A percentile compares a stretch with the other conserved stretches of the same genome.
These are phyloP conservation scores for Ligdia adustata DNA, from an alignment of 2,888 invertebrate genomes.

Conservation along the genomic window DNA sequence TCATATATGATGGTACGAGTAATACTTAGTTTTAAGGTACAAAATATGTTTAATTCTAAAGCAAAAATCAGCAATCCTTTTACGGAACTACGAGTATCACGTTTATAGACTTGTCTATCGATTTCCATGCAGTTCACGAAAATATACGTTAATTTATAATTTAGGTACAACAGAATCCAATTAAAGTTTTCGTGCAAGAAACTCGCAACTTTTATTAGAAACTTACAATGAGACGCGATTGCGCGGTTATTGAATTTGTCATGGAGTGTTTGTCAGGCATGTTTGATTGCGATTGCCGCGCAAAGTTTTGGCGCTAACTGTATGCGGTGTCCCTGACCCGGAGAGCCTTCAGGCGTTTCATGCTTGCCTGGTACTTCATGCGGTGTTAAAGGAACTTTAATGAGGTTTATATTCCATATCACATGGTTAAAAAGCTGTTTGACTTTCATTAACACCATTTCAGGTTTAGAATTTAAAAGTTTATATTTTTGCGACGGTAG, in stretches of 20 bases:
- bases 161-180: conserved; percentile 32
- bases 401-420: conserved; percentile 24
- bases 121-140: conserved; percentile 8
- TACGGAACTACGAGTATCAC: too few relatives aligned
- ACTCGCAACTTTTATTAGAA: conserved; percentile 39
- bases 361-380: conserved; percentile 43
- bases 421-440: conserved; percentile 8
- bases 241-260: conserved; percentile 25
- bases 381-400: conserved; percentile 38
- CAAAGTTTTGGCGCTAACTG: conserved; percentile 51
- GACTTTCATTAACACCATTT: conserved; percentile 4
- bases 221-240: conserved; percentile 29
- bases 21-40: too few relatives aligned
- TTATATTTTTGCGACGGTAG: neutral
- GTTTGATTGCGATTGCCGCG: conserved; percentile 14
- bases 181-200: conserved; percentile 35
- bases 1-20: too few relatives aligned
- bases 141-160: conserved; percentile 24
- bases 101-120: too few relatives aligned
- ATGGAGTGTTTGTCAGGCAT: conserved; percentile 4
- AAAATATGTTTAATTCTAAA: too few relatives aligned
- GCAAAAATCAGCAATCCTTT: too few relatives aligned
- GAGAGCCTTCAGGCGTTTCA: conserved; percentile 45
- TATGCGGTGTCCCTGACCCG: conserved; percentile 63
- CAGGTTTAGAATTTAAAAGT: conserved; percentile 6